Conservation (phyloP, 2,888 invertebrate genomes). For the Oxyscelio sp. region DNA sequence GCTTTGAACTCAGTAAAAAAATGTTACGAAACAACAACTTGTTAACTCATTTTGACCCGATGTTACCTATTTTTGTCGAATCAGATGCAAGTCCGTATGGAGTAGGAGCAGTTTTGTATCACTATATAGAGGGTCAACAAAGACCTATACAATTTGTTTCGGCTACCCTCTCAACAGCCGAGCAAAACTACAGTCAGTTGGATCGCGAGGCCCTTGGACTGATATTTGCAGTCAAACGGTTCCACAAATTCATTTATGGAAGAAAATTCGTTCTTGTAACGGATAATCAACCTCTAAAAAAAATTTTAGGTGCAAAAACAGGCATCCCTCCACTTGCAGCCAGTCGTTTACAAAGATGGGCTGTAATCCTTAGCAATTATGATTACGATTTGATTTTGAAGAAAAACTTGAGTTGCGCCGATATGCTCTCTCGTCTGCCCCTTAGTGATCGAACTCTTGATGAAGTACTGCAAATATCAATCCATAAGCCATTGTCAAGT, state of each 20-base stretch:
- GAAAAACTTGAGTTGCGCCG: constrained; percentile 46
- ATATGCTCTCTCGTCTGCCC: constrained; percentile 57
- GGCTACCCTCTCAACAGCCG: constrained; percentile 64
- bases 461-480: constrained; percentile 1
- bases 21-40: constrained; percentile 1
- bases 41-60: not conserved
- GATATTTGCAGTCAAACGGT: constrained; percentile 77
- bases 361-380: constrained; percentile 73
- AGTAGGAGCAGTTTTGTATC: constrained; percentile 80
- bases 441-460: constrained; percentile 9
- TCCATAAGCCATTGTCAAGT: constrained; percentile 17
- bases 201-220: constrained; percentile 80
- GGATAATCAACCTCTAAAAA: constrained; percentile 69
- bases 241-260: constrained; percentile 78
- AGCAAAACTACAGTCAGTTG: constrained; percentile 77
- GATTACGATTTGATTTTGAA: constrained; percentile 45
- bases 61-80: constrained; percentile 60
- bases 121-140: constrained; percentile 68
- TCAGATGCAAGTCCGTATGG: constrained; percentile 83
- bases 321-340: constrained; percentile 76
- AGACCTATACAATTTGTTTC: constrained; percentile 76
- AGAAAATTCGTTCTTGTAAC: constrained; percentile 50
- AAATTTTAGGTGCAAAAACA: constrained; percentile 73
- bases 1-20: constrained; percentile 25
- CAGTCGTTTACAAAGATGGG: constrained; percentile 74